Evolutionary conservation across 1,140 invertebrate genomes (phyloP).

Genomic region (Drosophila varians): DNA sequence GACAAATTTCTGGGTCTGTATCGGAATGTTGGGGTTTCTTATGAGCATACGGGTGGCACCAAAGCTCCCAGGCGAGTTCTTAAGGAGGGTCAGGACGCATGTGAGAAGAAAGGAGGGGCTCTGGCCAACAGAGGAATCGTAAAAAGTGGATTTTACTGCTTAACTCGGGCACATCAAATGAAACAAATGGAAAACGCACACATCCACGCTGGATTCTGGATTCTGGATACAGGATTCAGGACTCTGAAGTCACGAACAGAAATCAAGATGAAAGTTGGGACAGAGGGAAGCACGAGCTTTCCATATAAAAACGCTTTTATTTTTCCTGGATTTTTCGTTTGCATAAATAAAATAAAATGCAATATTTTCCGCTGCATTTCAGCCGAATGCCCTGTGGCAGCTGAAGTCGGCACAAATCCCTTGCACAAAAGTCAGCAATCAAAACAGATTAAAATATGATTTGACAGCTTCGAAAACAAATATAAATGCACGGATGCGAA

Average conservation of each 20-base stretch:
- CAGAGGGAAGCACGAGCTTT: constrained; percentile 30
- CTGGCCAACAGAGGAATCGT: constrained; percentile 37
- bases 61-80: constrained; percentile 8
- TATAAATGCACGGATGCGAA: constrained; percentile 43
- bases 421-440: constrained; percentile 83
- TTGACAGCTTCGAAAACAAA: constrained; percentile 75
- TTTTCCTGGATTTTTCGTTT: constrained; percentile 34
- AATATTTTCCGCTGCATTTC: constrained; percentile 69
- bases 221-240: background rate
- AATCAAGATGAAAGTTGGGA: constrained; percentile 2
- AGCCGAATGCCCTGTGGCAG: constrained; percentile 14
- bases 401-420: constrained; percentile 72
- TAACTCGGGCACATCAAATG: constrained; percentile 73
- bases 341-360: constrained; percentile 82
- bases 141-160: constrained; percentile 80
- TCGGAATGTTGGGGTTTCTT: constrained; percentile 26
- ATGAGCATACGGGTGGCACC: constrained; percentile 41
- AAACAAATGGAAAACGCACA: constrained; percentile 68
- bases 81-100: background rate
- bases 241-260: constrained; percentile 9
- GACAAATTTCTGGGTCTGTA: constrained; percentile 48
- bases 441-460: constrained; percentile 84
- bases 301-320: constrained; percentile 33
- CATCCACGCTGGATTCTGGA: constrained; percentile 4
- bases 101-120: background rate